Evolutionary conservation across 2,888 invertebrate species (phyloP).

Genomic region (Drosophila infuscata): DNA sequence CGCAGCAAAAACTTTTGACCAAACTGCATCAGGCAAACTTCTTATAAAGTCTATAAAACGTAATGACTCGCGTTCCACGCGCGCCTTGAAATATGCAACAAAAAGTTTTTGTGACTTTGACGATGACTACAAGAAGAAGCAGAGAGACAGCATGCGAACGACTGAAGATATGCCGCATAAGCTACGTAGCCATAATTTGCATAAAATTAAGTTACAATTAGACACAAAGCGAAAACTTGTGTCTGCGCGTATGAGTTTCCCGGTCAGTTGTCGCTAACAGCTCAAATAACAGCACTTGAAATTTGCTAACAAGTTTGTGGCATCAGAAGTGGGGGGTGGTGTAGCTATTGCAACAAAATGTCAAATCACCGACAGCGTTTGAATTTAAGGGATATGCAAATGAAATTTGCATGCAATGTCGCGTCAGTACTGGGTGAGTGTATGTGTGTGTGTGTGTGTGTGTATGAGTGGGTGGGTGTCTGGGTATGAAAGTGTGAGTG

Average conservation of each 20-base stretch:
- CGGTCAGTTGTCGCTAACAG: slow-evolving; percentile 13
- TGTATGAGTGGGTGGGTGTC: slow-evolving; percentile 12
- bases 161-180: slow-evolving; percentile 21
- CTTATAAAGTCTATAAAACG: slow-evolving; percentile 77
- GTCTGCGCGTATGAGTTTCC: not conserved
- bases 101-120: slow-evolving; percentile 71
- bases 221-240: slow-evolving; percentile 33
- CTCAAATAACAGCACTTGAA: slow-evolving; percentile 24
- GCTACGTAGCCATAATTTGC: slow-evolving; percentile 35
- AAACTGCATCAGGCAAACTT: slow-evolving; percentile 72
- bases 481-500: slow-evolving; percentile 16
- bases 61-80: slow-evolving; percentile 76
- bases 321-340: not conserved
- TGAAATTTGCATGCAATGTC: slow-evolving; percentile 66
- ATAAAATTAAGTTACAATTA: slow-evolving; percentile 67
- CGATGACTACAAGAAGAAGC: slow-evolving; percentile 12
- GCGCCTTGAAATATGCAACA: slow-evolving; percentile 72
- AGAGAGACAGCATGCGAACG: not conserved
- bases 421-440: slow-evolving; percentile 33
- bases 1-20: slow-evolving; percentile 66
- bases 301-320: slow-evolving; percentile 8
- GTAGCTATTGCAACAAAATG: slow-evolving; percentile 17
- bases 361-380: slow-evolving; percentile 30
- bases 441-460: slow-evolving; percentile 2
- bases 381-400: slow-evolving; percentile 41